phyloP scores from a whole-genome alignment of 2,113 vertebrate species.

The Phyllostomus discolor region DNA sequence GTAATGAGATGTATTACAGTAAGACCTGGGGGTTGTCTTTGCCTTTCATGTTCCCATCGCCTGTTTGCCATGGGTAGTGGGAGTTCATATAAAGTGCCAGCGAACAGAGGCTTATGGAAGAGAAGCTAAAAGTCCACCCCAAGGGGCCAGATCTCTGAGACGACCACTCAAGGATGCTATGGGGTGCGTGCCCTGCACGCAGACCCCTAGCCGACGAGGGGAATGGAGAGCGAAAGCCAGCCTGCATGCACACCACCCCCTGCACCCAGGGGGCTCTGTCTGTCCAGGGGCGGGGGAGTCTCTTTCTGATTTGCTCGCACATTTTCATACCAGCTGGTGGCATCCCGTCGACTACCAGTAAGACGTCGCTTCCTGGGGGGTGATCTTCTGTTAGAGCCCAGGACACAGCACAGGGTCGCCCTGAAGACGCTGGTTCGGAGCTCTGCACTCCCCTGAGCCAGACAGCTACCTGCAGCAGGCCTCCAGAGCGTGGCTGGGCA shows the following conservation, averaged over 20 bases:
- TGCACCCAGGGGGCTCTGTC: background rate
- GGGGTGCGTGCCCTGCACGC: background rate
- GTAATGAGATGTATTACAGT: background rate
- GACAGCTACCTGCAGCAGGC: background rate
- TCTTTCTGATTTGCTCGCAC: background rate
- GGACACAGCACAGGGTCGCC: background rate
- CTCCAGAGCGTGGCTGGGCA: background rate
- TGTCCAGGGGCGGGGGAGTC: background rate
- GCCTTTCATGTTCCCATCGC: background rate
- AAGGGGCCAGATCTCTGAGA: background rate
- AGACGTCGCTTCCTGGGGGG: background rate
- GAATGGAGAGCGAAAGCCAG: background rate
- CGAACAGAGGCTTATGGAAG: background rate
- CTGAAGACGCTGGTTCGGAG: background rate
- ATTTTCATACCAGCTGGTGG: background rate
- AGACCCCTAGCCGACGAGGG: too few species aligned
- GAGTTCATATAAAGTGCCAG: background rate
- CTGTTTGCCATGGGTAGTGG: background rate
- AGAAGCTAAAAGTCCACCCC: background rate
- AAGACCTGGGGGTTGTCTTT: background rate
- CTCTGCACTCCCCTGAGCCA: too few species aligned
- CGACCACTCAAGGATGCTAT: background rate
- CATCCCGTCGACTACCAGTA: background rate
- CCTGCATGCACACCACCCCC: background rate
- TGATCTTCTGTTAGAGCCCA: background rate